Base-by-base conservation (phyloP, 2,797 vertebrate species). In the Clarias laeviceps region DNA sequence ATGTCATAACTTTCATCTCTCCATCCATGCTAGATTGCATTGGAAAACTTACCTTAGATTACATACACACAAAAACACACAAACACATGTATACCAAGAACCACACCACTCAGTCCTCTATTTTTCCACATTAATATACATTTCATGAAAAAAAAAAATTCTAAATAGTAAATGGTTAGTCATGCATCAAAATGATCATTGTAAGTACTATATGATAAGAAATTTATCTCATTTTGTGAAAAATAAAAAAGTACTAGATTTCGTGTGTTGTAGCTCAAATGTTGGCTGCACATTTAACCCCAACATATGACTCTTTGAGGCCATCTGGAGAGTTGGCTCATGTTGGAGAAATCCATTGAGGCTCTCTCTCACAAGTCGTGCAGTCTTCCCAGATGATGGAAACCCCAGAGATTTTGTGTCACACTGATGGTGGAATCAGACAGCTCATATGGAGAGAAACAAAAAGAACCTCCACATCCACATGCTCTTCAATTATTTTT, bases 271-370 rank as follows among this genome's bases (percentile, higher is more conserved):
- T 92, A 92, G 91, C 92, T 94, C 93, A 91, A 93, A 93, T 84
- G 91, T 94, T 94, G 94, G 95, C 94, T 91, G 91, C 61, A 91
- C 88, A 90, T 94, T 93, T 94, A 81, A 81, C 79, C 79, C 62
- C 11, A 81, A 66, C 93, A 90, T 90, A 92, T 92, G 89, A 93
- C 94, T 95, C 94, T 96, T 96, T 96, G 95, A 95, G 94, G 93
- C 95, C 95, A 96, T 96, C 95, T 96, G 95, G 93, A 95, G 95
- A 93, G 93, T 92, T 92, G 85, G 89, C 93, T 93, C 93, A 94
- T 92, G 90, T 88, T 93, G 94, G 94, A 95, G 93, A 89, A 89
- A 92, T 93, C 90, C 89, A 89, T 93, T 91, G 88, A 88, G 88
- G 85, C 87, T 88, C 86, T 85, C 86, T 82, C 85, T 78, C 40